Evolutionary conservation across 2,888 invertebrate species (phyloP), one percentile per base, ranked within the genome.

Genomic region (Thera britannica): DNA sequence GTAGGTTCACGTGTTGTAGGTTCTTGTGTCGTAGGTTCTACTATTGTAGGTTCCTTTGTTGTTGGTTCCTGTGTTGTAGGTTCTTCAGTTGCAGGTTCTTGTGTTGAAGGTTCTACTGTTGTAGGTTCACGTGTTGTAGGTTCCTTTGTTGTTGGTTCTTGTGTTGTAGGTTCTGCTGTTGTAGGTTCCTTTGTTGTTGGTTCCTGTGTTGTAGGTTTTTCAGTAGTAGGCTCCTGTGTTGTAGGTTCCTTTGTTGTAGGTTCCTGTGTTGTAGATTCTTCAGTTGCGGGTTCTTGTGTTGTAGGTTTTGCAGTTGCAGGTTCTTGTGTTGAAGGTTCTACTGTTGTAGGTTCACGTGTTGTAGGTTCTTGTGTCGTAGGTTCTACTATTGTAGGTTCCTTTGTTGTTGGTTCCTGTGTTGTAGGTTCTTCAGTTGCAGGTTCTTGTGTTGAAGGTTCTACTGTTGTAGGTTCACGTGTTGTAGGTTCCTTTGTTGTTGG

Each of bases 61-160:
- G 71, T 54, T 0, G 67, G 52, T 9, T 61, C 67, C 9, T 46
- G 35, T 0, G 72, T 72, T 0, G 70, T 57, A 1, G 72, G 12
- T 2, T 11, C 49, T n/a, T 58, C n/a, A 2, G 71, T 67, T 1
- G 67, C 60, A 0, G 65, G 41, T 0, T 68, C 12, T 12, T 51
- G 9, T 2, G 67, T 61, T 8, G 67, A 23, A 0, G 35, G 63
- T 9, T 58, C 59, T 4, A 51, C 49, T 0, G 71, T 71, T 0
- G 67, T 38, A 0, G 61, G 23, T 1, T 63, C 51, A 0, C 56
- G 59, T 0, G 73, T 67, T 2, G 67, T 11, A 23, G 60, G 49
- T 8, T 60, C 46, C 44, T 2, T 55, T 49, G 71, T 66, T 34
- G 46, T 62, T 2, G 62, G 36, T 62, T 55, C 56, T 0, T 3